Evolutionary conservation across 2,797 vertebrate genomes (phyloP), one percentile per base, ranked within the genome.

Genomic region (Heteromormyrus szaboi): DNA sequence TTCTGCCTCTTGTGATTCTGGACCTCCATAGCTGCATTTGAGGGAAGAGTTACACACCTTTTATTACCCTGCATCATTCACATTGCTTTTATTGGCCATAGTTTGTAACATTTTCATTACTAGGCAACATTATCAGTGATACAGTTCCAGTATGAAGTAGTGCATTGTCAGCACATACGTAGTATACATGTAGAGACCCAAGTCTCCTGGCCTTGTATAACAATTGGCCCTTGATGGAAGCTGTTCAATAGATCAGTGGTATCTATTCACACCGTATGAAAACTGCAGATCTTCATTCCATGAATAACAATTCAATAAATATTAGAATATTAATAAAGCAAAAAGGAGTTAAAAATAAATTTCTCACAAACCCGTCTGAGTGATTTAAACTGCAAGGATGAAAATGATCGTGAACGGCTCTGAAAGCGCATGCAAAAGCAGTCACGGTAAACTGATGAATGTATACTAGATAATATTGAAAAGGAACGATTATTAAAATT

Each of bases 21-120:
- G 65, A 90, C 90, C 89, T 94, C 93, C 90, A 89, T 3, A 85
- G 91, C 94, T 96, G 92, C 37, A 53, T 54, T 65, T 4, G 72
- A 4, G 6, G 3, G 84, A 37, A 46, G n/a, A 44, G 17, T 11
- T 50, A 41, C 25, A 88, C 46, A 51, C 11, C 46, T 54, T 86
- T 56, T 59, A 59, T 56, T 86, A n/a, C 22, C 29, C 25, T n/a
- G 33, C 17, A 62, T 87, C 33, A 87, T 44, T 87, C 56, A 48
- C 2, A 11, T 41, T 53, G 9, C 14, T 48, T 44, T 87, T 46
- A 68, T 41, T 37, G 51, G 83, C 83, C 7, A 59, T 9, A n/a
- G 51, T 17, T 33, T 53, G 25, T 86, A 37, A 86, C 14, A 86
- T 53, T 56, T 86, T 56, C 44, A 85, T 85, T 85, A 25, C n/a